Base-by-base conservation (phyloP, 2,888 invertebrate species). In the Nezara viridula region DNA sequence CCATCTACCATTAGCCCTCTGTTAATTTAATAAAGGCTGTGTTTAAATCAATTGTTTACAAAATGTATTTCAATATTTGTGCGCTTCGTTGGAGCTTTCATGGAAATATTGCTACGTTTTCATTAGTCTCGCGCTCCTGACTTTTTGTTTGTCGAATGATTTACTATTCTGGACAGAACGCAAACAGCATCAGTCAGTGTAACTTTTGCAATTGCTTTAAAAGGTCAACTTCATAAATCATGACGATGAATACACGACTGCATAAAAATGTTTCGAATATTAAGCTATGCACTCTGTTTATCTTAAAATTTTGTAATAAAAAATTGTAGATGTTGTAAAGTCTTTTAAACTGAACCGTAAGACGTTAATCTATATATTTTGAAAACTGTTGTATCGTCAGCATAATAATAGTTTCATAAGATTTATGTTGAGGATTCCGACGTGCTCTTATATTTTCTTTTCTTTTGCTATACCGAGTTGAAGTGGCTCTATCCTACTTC, bases 31-130 rank as follows among this genome's bases (percentile, higher is more conserved):
- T 73, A 73, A 73, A 37, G 19, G 19, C 66, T 73, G 32, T 73
- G 32, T 73, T 73, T 73, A 73, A 37, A 73, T 73, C 66, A 73
- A 73, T 73, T 73, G 66, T 73, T 73, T 32, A 37, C 37, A 32
- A 73, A 73, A 73, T 37, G 66, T 73, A 73, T 37, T 73, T 73
- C 66, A 73, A 73, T 73, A 73, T 73, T 73, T 73, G 66, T 73
- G 19, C 21, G 66, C 3, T 73, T 60, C 60, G 60, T 32, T 27
- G 16, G 27, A 32, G 19, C 7, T 37, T 37, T 73, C 37, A 73
- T 73, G 66, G 5, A 73, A 73, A 73, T 73, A 73, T 9, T 19
- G 66, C 32, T 73, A 21, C 66, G 66, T 73, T 73, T 37, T 73
- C 66, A 73, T 73, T 73, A 73, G 32, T 19, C 19, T 2, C 66